A percentile compares a stretch with the other conserved stretches of the same genome.
Conservation (phyloP, 1,140 invertebrate genomes). For the Araneus ventricosus region DNA sequence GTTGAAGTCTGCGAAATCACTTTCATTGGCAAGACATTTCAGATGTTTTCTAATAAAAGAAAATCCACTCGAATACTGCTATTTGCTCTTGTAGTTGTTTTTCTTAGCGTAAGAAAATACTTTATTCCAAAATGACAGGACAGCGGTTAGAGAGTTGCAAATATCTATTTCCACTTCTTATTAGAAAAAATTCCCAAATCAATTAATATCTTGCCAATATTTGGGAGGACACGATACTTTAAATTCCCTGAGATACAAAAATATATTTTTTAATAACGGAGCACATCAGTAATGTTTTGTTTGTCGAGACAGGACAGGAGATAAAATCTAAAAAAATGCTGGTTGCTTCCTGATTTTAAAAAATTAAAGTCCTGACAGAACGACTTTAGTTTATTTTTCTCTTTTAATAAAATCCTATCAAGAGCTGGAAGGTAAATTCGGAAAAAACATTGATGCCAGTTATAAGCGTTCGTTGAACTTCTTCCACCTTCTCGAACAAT, state of each 20-base stretch:
- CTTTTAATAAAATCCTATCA: conserved; percentile 28
- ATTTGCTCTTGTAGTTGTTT: not conserved
- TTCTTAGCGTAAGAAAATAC: not conserved
- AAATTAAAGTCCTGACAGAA: not conserved
- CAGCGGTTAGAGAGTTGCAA: not conserved
- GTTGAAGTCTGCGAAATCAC: not conserved
- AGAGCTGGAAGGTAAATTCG: not conserved
- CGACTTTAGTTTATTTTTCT: not conserved
- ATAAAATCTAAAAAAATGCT: not conserved
- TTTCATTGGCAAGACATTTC: not conserved
- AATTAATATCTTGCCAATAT: conserved; percentile 25
- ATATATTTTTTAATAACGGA: conserved; percentile 24
- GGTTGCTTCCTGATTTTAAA: not conserved
- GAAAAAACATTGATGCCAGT: conserved; percentile 1
- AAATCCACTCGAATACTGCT: not conserved
- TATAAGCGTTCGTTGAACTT: conserved; percentile 33
- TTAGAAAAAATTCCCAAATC: not conserved
- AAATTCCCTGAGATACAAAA: conserved; percentile 26
- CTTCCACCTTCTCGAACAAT: not conserved
- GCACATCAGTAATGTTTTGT: conserved; percentile 17
- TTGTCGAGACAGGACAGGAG: not conserved
- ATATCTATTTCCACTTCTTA: conserved; percentile 15
- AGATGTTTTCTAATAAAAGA: not conserved
- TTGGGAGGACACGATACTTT: conserved; percentile 26
- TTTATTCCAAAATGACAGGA: not conserved